Conservation (phyloP, 2,888 invertebrate species). For the Galerucella nymphaeae region DNA sequence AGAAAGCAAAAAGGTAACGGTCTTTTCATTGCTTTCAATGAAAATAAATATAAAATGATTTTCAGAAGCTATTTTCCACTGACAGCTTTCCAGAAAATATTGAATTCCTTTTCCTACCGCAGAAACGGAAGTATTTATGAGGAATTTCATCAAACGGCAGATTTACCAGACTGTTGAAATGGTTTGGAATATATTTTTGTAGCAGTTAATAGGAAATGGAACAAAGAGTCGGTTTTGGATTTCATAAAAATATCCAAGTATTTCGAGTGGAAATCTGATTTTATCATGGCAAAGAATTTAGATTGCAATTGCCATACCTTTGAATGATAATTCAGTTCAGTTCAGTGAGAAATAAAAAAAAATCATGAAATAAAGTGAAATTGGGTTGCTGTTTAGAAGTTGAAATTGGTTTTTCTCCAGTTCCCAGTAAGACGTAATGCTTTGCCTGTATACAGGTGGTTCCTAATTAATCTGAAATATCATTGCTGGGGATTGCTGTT, state of each 20-base stretch:
- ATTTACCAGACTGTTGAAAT: not conserved
- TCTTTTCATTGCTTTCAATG: not conserved
- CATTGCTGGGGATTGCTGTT: too few species aligned
- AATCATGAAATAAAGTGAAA: too few species aligned
- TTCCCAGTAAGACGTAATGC: too few species aligned
- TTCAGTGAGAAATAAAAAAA: too few species aligned
- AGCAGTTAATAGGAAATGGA: not conserved
- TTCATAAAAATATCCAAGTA: not conserved
- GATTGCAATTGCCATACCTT: too few species aligned
- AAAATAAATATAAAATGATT: conserved; percentile 1
- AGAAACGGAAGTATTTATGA: not conserved
- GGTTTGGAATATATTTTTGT: not conserved
- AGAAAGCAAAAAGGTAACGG: not conserved
- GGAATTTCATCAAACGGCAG: not conserved
- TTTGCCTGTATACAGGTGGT: too few species aligned
- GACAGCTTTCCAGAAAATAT: not conserved
- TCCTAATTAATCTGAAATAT: too few species aligned
- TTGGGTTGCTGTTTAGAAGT: too few species aligned
- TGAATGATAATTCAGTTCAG: too few species aligned
- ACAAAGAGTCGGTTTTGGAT: too few species aligned
- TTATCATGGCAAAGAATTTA: not conserved
- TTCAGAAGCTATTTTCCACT: not conserved
- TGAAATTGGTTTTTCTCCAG: too few species aligned
- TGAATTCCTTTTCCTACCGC: not conserved
- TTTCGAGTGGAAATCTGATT: not conserved